Percentiles rank a stretch among this genome's conserved stretches.
Evolutionary conservation across 2,113 vertebrate species (phyloP).

Genomic region (Laticauda laticaudata): DNA sequence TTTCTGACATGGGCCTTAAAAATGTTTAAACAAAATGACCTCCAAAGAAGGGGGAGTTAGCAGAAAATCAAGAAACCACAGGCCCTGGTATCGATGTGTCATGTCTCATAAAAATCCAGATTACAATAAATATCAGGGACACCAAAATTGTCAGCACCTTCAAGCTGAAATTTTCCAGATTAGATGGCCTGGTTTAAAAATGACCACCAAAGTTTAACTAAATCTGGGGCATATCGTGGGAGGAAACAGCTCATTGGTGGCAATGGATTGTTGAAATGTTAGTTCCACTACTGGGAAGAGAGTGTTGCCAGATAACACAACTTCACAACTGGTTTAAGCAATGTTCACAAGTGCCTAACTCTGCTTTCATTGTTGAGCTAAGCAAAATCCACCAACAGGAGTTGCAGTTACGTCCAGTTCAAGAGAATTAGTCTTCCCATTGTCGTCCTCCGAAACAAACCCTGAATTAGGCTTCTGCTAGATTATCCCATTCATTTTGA

Average conservation of each 20-base stretch:
- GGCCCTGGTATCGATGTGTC: background rate
- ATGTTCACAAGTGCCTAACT: too few relatives aligned
- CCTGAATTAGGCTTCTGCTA: background rate
- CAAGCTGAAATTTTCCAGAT: background rate
- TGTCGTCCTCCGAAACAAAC: background rate
- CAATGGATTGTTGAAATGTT: background rate
- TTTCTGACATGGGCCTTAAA: background rate
- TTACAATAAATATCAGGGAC: background rate
- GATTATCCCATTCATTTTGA: background rate
- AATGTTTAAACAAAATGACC: background rate
- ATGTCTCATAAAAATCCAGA: background rate
- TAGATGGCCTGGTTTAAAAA: background rate
- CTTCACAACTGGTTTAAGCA: background rate
- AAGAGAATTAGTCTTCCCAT: background rate
- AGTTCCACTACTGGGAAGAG: background rate
- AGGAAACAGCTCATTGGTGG: too few relatives aligned
- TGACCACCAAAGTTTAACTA: background rate
- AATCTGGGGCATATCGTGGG: too few relatives aligned
- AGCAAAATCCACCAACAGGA: background rate
- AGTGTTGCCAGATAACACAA: background rate
- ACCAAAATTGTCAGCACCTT: background rate
- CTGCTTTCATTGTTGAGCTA: background rate
- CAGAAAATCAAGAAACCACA: background rate
- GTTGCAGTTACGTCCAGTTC: background rate
- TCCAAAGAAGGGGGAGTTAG: background rate